Percentiles rank a stretch among this genome's conserved stretches.
These are phyloP conservation scores for Lethenteron camtschaticum DNA, from an alignment of 2,113 vertebrate genomes.

Conservation along the genomic window DNA sequence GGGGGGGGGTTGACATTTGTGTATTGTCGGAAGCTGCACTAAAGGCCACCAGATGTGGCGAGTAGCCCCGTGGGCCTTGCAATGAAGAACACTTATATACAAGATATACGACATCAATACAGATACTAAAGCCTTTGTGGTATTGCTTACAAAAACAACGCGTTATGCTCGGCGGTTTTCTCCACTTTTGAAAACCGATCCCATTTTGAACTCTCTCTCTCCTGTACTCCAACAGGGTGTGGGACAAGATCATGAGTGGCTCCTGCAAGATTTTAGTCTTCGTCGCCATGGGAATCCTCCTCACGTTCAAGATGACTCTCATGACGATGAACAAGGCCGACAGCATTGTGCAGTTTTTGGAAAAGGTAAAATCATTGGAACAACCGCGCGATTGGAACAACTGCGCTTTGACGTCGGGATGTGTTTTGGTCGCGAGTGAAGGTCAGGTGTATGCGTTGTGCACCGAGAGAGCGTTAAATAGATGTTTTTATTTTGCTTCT, in stretches of 20 bases:
- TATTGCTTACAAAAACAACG: too few species aligned
- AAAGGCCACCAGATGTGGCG: too few species aligned
- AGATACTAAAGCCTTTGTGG: too few species aligned
- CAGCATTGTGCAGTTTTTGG: constrained; percentile 48
- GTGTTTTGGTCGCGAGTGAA: constrained; percentile 10
- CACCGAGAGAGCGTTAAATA: neutral
- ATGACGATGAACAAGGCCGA: constrained; percentile 49
- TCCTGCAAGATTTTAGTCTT: constrained; percentile 94
- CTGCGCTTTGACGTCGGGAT: constrained; percentile 13
- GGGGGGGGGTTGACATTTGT: too few species aligned
- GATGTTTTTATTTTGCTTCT: constrained; percentile 9
- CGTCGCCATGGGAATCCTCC: constrained; percentile 70
- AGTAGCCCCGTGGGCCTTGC: too few species aligned
- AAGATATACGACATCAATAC: too few species aligned
- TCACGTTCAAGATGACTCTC: constrained; percentile 77
- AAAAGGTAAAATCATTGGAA: constrained; percentile 33
- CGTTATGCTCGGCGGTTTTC: too few species aligned
- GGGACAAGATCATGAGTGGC: constrained; percentile 95
- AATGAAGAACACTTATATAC: too few species aligned
- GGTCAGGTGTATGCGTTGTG: neutral
- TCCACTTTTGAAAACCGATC: too few species aligned
- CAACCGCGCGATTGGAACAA: too few species aligned
- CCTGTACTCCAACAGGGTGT: constrained; percentile 32
- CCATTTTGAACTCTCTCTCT: constrained; percentile 6
- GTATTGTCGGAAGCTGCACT: too few species aligned